A percentile compares a stretch with the other conserved stretches of the same genome.
phyloP scores from a whole-genome alignment of 2,888 invertebrate species.

The Rhagophthalmus giganteus region DNA sequence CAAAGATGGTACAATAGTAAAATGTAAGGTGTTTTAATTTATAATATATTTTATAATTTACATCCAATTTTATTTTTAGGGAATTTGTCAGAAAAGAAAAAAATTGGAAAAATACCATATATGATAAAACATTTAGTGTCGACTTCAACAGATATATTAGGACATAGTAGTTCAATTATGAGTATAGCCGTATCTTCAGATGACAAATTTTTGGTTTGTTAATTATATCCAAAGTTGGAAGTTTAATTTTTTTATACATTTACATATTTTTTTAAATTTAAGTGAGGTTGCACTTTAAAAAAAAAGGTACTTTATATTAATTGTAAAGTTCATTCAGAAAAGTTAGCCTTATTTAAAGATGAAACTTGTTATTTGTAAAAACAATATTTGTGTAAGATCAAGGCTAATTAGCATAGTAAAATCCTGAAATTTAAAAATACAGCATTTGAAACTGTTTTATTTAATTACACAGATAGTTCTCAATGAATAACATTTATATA shows the following conservation, averaged over 20 bases:
- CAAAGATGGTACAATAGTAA: constrained; percentile 85
- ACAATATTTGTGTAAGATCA: too few species aligned
- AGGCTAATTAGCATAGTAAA: too few species aligned
- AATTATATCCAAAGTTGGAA: too few species aligned
- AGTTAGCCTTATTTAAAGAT: too few species aligned
- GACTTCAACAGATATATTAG: constrained; percentile 36
- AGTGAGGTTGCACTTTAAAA: constrained; percentile 36
- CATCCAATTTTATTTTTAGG: constrained; percentile 51
- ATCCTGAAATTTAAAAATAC: too few species aligned
- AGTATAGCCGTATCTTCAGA: constrained; percentile 77
- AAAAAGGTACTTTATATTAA: background rate
- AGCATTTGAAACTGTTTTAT: too few species aligned
- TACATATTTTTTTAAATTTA: background rate
- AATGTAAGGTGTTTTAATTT: constrained; percentile 63
- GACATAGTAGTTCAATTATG: constrained; percentile 58
- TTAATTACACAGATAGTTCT: too few species aligned
- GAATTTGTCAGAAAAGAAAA: constrained; percentile 66
- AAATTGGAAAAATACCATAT: constrained; percentile 61
- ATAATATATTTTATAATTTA: background rate
- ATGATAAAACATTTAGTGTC: constrained; percentile 43
- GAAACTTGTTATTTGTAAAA: too few species aligned
- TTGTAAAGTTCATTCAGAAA: too few species aligned
- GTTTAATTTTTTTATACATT: too few species aligned
- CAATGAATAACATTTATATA: too few species aligned
- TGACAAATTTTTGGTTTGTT: constrained; percentile 75